phyloP scores from a whole-genome alignment of 2,888 invertebrate species.

The Agonum fuliginosum region DNA sequence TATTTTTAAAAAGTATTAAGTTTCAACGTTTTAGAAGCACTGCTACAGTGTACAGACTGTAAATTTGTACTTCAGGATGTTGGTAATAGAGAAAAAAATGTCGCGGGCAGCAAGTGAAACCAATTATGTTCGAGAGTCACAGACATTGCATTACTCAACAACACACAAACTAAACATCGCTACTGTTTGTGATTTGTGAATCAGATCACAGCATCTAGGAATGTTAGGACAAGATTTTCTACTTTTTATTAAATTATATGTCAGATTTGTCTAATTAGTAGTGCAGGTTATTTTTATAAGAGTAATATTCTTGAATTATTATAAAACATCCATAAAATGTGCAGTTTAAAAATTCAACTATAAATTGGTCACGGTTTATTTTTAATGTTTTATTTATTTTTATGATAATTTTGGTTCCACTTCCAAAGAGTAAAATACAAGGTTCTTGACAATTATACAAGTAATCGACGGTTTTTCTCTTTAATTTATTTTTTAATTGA shows the following conservation, averaged over 20 bases:
- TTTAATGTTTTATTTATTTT: too few relatives aligned
- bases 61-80: constrained; percentile 64
- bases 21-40: constrained; percentile 24
- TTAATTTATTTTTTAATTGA: constrained; percentile 20
- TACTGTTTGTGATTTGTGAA: constrained; percentile 4
- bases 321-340: background rate
- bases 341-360: constrained; percentile 16
- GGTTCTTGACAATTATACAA: constrained; percentile 14
- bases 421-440: constrained; percentile 11
- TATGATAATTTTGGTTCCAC: constrained; percentile 16
- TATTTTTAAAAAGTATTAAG: too few relatives aligned
- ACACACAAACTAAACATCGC: background rate
- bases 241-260: background rate
- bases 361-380: too few relatives aligned
- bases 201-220: background rate
- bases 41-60: constrained; percentile 46
- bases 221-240: background rate
- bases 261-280: too few relatives aligned
- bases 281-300: too few relatives aligned
- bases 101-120: constrained; percentile 68
- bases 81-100: constrained; percentile 68
- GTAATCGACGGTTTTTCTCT: constrained; percentile 19
- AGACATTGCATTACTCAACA: background rate
- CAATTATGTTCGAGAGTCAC: constrained; percentile 64
- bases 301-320: too few relatives aligned